These are phyloP conservation scores for Standfussiana lucernea DNA, from an alignment of 2,888 invertebrate species.

Conservation along the genomic window DNA sequence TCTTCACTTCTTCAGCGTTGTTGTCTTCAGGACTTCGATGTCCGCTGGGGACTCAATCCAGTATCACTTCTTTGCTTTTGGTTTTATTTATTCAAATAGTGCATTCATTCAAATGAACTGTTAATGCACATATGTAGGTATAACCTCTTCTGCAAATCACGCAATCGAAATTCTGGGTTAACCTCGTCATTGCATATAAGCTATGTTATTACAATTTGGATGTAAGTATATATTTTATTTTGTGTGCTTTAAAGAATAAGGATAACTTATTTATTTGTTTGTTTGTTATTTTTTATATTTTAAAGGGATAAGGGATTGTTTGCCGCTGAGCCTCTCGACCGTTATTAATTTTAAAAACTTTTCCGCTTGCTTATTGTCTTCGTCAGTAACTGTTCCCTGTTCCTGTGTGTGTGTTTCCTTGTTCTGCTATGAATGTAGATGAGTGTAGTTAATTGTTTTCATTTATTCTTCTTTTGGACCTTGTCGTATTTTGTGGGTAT, in stretches of 20 bases:
- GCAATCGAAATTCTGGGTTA: too few species aligned
- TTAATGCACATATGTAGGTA: too few species aligned
- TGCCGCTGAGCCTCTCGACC: neutral
- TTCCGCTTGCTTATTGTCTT: neutral
- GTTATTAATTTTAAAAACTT: neutral
- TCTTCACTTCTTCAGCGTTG: neutral
- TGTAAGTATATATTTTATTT: too few species aligned
- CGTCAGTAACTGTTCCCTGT: neutral
- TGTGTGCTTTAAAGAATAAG: too few species aligned
- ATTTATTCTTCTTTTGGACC: neutral
- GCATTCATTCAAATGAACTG: too few species aligned
- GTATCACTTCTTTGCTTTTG: neutral
- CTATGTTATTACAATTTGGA: too few species aligned
- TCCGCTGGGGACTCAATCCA: neutral
- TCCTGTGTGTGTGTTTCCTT: too few species aligned
- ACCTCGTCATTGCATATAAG: too few species aligned
- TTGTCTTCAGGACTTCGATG: neutral
- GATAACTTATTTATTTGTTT: too few species aligned
- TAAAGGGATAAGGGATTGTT: neutral
- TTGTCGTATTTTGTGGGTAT: neutral
- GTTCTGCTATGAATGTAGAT: neutral
- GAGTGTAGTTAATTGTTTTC: neutral
- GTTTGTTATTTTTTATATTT: conserved; percentile 2
- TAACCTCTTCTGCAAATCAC: too few species aligned
- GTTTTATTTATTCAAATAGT: neutral